Conservation (phyloP, 2,797 vertebrate genomes). For the Rhinichthys osculus region DNA sequence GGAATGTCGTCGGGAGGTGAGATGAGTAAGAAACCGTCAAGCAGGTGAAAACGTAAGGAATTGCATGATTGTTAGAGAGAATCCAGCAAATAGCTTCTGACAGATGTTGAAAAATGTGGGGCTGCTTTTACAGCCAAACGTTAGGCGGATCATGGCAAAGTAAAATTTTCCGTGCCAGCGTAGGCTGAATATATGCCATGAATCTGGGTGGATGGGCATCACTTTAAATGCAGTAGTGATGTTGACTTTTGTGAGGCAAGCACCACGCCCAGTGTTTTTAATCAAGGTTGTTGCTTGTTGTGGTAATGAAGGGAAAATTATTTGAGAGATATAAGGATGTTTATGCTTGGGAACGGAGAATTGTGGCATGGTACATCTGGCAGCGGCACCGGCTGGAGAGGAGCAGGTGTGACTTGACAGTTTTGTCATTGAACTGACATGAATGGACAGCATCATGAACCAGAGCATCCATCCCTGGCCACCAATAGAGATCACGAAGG, state of each 20-base stretch:
- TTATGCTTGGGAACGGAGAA: too few relatives aligned
- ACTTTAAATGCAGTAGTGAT: neutral
- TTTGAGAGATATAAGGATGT: too few relatives aligned
- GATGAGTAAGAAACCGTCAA: neutral
- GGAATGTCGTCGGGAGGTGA: neutral
- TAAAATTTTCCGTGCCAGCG: neutral
- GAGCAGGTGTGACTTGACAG: too few relatives aligned
- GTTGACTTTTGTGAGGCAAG: neutral
- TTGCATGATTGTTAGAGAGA: neutral
- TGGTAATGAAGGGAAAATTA: too few relatives aligned
- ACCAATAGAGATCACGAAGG: too few relatives aligned
- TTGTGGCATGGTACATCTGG: too few relatives aligned
- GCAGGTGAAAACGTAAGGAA: neutral
- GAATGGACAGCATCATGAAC: too few relatives aligned
- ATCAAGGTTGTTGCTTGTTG: neutral
- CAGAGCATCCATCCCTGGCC: too few relatives aligned
- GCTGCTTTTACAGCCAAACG: neutral
- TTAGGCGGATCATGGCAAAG: neutral
- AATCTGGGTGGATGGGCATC: too few relatives aligned
- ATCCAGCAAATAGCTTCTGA: neutral
- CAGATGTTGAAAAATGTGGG: neutral
- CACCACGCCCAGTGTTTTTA: neutral
- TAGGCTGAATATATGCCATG: too few relatives aligned
- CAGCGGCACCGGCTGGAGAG: too few relatives aligned
- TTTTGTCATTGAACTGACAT: too few relatives aligned